Conservation (phyloP, 2,888 invertebrate genomes). For the Hipparchia sbordonii region DNA sequence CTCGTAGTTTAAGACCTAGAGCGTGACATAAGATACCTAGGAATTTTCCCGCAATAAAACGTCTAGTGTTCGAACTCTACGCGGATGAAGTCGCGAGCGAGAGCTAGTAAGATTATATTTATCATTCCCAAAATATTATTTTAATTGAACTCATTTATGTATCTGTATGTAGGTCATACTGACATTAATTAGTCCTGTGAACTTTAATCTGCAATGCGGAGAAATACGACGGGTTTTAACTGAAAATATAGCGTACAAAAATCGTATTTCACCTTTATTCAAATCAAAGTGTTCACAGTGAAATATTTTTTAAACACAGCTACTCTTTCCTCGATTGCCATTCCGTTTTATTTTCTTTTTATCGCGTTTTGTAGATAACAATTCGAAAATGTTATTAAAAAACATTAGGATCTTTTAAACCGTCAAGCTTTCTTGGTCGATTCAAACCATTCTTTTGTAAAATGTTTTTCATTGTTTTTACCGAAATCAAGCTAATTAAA, state of each 20-base stretch:
- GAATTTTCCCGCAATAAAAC: no score
- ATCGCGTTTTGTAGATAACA: neutral
- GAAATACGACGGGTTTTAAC: slow-evolving; percentile 28
- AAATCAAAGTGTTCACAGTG: slow-evolving; percentile 4
- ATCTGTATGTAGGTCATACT: slow-evolving; percentile 28
- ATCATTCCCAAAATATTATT: slow-evolving; percentile 5
- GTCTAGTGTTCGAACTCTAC: no score
- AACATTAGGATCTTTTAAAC: no score
- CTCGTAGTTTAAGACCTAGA: no score
- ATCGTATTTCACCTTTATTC: slow-evolving; percentile 21
- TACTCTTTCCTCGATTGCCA: neutral
- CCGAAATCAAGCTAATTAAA: no score
- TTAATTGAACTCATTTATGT: slow-evolving; percentile 1
- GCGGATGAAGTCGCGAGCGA: no score
- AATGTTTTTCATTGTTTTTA: no score
- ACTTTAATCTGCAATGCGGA: slow-evolving; percentile 38
- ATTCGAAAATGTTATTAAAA: neutral
- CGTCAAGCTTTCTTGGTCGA: no score
- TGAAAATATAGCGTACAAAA: slow-evolving; percentile 27
- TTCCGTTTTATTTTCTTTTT: neutral
- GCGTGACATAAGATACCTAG: no score
- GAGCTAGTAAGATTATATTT: neutral
- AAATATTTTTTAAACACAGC: slow-evolving; percentile 2
- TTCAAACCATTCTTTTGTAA: no score
- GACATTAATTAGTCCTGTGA: slow-evolving; percentile 36